phyloP scores from a whole-genome alignment of 2,797 vertebrate species.

The Merluccius polli region DNA sequence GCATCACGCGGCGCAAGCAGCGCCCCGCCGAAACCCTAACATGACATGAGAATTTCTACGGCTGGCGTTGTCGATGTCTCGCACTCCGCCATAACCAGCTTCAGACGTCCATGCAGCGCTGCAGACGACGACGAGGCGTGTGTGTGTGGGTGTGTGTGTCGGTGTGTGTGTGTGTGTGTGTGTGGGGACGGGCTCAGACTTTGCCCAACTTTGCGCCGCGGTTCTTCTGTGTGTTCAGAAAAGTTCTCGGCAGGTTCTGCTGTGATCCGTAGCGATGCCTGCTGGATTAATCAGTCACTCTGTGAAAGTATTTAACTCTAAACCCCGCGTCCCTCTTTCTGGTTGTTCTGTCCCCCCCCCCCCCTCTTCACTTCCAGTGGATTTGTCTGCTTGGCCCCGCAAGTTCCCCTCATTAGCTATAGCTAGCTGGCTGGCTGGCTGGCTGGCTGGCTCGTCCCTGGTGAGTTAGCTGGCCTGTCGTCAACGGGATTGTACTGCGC shows the following conservation, averaged over 20 bases:
- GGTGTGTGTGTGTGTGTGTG: not conserved
- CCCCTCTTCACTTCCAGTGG: slow-evolving; percentile 31
- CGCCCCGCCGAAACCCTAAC: slow-evolving; percentile 34
- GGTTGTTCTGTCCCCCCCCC: slow-evolving; percentile 2
- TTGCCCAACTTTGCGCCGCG: not conserved
- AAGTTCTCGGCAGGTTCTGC: not conserved
- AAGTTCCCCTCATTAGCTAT: not conserved
- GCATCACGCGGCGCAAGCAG: slow-evolving; percentile 34
- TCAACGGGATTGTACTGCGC: slow-evolving; percentile 27
- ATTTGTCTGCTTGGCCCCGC: slow-evolving; percentile 23
- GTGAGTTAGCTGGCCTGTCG: not conserved
- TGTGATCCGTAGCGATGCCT: not conserved
- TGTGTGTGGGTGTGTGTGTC: not conserved
- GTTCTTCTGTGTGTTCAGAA: not conserved
- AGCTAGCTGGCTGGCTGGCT: slow-evolving; percentile 3
- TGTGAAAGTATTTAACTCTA: not conserved
- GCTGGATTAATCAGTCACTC: not conserved
- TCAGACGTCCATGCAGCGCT: too few species aligned
- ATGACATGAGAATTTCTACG: slow-evolving; percentile 43
- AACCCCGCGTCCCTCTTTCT: not conserved
- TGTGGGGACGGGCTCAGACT: not conserved
- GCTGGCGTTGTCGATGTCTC: slow-evolving; percentile 53
- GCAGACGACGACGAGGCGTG: too few species aligned
- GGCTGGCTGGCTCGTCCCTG: not conserved
- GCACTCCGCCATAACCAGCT: not conserved